Conservation (phyloP, 1,140 invertebrate species). For the Tetramorium simillimum region DNA sequence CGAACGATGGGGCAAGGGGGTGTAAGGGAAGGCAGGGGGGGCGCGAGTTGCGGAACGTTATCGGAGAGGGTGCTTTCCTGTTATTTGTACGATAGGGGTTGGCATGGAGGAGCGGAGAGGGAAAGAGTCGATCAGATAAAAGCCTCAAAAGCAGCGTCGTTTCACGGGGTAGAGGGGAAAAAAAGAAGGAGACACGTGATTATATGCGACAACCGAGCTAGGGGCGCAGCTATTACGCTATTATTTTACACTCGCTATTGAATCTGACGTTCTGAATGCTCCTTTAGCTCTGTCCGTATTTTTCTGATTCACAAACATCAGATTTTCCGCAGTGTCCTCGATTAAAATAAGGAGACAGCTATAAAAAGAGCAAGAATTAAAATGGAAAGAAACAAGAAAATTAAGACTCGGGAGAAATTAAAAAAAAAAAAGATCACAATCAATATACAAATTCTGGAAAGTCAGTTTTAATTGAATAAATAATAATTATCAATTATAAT, state of each 20-base stretch:
- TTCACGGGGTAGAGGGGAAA: conserved; percentile 50
- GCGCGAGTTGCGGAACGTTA: conserved; percentile 62
- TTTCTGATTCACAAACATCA: neutral
- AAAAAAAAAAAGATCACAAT: neutral
- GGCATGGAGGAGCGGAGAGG: neutral
- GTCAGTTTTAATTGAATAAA: neutral
- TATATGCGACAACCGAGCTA: conserved; percentile 69
- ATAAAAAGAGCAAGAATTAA: neutral
- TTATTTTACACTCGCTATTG: conserved; percentile 59
- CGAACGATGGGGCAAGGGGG: conserved; percentile 39
- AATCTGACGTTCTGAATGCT: conserved; percentile 47
- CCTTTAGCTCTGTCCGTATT: neutral
- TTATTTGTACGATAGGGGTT: conserved; percentile 63
- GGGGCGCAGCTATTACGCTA: conserved; percentile 60
- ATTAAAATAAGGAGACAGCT: conserved; percentile 32
- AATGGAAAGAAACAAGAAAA: neutral
- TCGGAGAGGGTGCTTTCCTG: conserved; percentile 71
- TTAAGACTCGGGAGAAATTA: neutral
- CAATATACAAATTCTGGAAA: neutral
- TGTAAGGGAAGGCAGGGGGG: conserved; percentile 4
- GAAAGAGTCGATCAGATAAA: conserved; percentile 71
- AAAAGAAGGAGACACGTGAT: conserved; percentile 68
- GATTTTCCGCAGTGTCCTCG: neutral
- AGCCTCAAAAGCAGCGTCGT: conserved; percentile 73
- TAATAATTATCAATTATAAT: neutral